phyloP scores from a whole-genome alignment of 2,888 invertebrate genomes.

The Leptopilina myrica region DNA sequence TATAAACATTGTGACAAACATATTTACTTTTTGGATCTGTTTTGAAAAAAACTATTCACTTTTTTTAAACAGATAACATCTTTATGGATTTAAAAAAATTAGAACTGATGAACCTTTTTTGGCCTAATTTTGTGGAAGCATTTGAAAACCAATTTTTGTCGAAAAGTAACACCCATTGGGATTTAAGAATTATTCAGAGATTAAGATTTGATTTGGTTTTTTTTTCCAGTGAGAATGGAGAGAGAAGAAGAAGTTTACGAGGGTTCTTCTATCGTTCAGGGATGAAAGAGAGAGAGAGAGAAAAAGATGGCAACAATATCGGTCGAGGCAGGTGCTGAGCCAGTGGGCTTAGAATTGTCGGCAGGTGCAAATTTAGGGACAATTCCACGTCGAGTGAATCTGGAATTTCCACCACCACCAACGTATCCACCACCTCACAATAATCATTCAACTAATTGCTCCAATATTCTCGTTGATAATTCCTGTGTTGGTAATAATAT shows the following conservation, averaged over 20 bases:
- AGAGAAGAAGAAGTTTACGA: neutral
- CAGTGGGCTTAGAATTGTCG: conserved; percentile 51
- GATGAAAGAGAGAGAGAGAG: conserved; percentile 50
- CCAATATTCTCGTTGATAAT: conserved; percentile 23
- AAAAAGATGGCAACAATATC: conserved; percentile 66
- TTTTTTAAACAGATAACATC: too few species aligned
- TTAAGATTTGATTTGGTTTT: neutral
- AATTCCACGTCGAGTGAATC: conserved; percentile 73
- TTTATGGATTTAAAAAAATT: too few species aligned
- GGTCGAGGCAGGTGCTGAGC: conserved; percentile 63
- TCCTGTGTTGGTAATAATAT: neutral
- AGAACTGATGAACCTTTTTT: too few species aligned
- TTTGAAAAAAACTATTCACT: too few species aligned
- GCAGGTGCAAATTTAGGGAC: conserved; percentile 61
- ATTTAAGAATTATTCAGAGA: too few species aligned
- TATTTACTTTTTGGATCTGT: too few species aligned
- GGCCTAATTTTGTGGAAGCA: too few species aligned
- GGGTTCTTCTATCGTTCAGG: conserved; percentile 41
- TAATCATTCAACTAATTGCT: conserved; percentile 50
- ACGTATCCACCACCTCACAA: conserved; percentile 81
- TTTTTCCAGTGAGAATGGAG: conserved; percentile 19
- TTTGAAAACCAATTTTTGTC: too few species aligned
- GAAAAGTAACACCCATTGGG: too few species aligned
- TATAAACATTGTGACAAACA: too few species aligned
- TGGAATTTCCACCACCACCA: conserved; percentile 87